These are phyloP conservation scores for Oophaga pumilio DNA, from an alignment of 2,113 vertebrate species.

Conservation along the genomic window DNA sequence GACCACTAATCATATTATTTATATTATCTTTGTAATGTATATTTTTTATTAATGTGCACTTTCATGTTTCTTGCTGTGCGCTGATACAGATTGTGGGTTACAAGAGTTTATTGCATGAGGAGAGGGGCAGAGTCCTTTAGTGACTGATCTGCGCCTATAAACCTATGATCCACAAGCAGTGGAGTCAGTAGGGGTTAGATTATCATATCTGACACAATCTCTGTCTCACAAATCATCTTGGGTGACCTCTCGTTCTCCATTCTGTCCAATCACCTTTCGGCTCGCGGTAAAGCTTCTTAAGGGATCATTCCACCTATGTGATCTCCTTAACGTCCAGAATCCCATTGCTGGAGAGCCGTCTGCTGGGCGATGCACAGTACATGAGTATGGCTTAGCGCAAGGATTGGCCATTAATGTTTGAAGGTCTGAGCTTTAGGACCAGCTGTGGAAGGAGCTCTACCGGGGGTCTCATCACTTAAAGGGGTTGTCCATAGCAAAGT, in stretches of 20 bases:
- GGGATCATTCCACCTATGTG: neutral
- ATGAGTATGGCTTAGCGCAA: neutral
- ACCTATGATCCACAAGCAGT: neutral
- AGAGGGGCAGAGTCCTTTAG: neutral
- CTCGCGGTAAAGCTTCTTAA: neutral
- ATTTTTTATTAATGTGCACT: neutral
- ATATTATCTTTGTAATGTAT: too few species aligned
- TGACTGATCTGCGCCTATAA: neutral
- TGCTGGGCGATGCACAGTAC: neutral
- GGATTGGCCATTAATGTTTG: too few species aligned
- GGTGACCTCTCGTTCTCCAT: neutral
- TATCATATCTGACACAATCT: conserved; percentile 7
- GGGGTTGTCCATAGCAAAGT: too few species aligned
- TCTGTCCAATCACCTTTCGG: neutral
- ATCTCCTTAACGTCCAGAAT: neutral
- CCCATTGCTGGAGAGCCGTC: neutral
- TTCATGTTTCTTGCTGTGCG: neutral
- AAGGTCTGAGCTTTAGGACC: too few species aligned
- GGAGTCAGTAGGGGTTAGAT: neutral
- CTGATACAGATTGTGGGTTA: neutral
- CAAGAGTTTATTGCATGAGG: neutral
- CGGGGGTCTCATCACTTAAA: too few species aligned
- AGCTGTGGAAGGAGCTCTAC: too few species aligned
- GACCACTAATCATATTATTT: too few species aligned
- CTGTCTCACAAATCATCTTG: neutral